Conservation (phyloP, 2,888 invertebrate species). For the Campoletis raptor region DNA sequence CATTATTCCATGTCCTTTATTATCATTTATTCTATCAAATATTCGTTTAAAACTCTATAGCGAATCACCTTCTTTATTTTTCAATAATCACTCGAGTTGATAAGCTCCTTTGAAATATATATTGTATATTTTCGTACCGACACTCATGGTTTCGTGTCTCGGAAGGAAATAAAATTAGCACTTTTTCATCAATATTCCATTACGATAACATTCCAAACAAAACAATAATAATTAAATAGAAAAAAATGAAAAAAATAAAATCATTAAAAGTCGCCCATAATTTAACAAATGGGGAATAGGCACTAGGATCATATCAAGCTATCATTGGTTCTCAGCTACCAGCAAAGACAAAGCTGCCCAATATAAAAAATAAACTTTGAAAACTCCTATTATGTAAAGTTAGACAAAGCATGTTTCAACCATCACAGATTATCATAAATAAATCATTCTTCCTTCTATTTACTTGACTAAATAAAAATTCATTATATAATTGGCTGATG, state of each 20-base stretch:
- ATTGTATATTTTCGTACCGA: conserved; percentile 31
- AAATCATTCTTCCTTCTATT: conserved; percentile 23
- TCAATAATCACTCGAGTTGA: conserved; percentile 51
- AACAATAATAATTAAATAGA: not conserved
- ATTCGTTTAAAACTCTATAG: conserved; percentile 56
- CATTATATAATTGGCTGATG: conserved; percentile 34
- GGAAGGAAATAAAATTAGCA: conserved; percentile 9
- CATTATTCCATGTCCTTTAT: conserved; percentile 26
- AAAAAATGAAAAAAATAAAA: not conserved
- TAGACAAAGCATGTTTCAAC: conserved; percentile 48
- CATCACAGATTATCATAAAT: conserved; percentile 37
- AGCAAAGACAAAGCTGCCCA: conserved; percentile 38
- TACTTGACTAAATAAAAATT: conserved; percentile 3
- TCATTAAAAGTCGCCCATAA: not conserved
- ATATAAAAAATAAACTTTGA: conserved; percentile 55
- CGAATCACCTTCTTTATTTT: conserved; percentile 57
- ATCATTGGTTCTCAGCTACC: conserved; percentile 30
- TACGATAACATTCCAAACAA: not conserved
- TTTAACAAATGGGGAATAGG: conserved; percentile 44
- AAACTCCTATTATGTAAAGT: conserved; percentile 42
- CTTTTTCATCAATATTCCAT: not conserved
- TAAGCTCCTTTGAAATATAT: conserved; percentile 56
- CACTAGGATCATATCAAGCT: conserved; percentile 32
- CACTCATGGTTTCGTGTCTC: conserved; percentile 27
- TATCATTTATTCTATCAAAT: conserved; percentile 46